Evolutionary conservation across 2,888 invertebrate species (phyloP), one percentile per base, ranked within the genome.

Genomic region (Crocallis elinguaria): DNA sequence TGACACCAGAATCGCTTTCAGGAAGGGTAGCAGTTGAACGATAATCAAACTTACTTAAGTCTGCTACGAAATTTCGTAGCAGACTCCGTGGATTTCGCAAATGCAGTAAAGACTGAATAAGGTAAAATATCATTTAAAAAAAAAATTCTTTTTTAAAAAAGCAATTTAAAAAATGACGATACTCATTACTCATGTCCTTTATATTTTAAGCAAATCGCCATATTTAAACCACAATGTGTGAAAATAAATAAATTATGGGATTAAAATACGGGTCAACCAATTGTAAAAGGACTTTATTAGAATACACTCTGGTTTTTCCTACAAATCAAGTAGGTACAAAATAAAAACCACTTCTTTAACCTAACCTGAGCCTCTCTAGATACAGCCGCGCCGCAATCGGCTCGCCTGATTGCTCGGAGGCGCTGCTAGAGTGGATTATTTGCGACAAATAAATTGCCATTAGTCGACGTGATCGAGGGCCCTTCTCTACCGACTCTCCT

Each of bases 381-480:
- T 25, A n/a, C n/a, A 9, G 25, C 25, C 9, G 7, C 25, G 3
- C 9, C 7, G 2, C 25, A 25, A 25, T 25, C 25, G 9, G 41
- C 25, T 21, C 44, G 49, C 5, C 36, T 53, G 58, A 46, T 56
- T 52, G 62, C 53, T 33, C 14, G 36, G 7, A 27, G 38, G 42
- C 30, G 29, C 16, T n/a, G 23, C 16, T 37, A 12, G 27, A 53
- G 52, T 37, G 56, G 62, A 54, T 64, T 62, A 62, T 64, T 62
- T 58, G 60, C 59, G 62, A 58, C 62, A 62, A 64, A 67, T 67
- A 67, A 58, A 67, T 64, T 59, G 66, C 63, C 58, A 64, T 67
- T 67, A 64, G 66, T 37, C 49, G 55, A 25, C 60, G 61, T 60
- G 61, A 61, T 60, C 57, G 60, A 60, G 58, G 35, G 60, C 38